These are phyloP conservation scores for Drosophila lini DNA, from an alignment of 1,140 invertebrate species.

Conservation along the genomic window DNA sequence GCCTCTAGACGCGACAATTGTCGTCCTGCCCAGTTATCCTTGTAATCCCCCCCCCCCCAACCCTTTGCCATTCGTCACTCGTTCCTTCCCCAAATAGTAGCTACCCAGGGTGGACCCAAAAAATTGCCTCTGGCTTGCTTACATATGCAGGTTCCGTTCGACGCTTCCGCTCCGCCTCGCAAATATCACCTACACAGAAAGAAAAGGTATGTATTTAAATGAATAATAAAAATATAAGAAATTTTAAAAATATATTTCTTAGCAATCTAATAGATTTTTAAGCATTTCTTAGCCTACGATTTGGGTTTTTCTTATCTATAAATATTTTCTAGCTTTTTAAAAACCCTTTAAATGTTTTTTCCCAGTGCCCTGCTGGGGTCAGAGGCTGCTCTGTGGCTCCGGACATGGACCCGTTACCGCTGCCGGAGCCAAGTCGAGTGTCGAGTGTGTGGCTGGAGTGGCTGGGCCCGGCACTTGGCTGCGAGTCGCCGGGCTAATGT, in stretches of 20 bases:
- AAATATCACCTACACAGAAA: slow-evolving; percentile 55
- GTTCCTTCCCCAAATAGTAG: slow-evolving; percentile 8
- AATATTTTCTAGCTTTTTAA: background rate
- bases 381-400: slow-evolving; percentile 26
- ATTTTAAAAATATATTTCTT: background rate
- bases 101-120: slow-evolving; percentile 38
- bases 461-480: slow-evolving; percentile 65
- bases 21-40: slow-evolving; percentile 39
- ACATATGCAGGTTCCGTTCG: slow-evolving; percentile 74
- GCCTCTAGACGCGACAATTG: slow-evolving; percentile 76
- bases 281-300: too few species aligned
- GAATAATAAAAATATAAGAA: too few species aligned
- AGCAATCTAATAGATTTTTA: background rate
- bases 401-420: slow-evolving; percentile 18
- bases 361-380: slow-evolving; percentile 17
- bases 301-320: background rate
- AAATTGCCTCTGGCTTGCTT: slow-evolving; percentile 53
- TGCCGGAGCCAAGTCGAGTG: slow-evolving; percentile 44
- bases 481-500: slow-evolving; percentile 68
- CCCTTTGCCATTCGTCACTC: background rate
- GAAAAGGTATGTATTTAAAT: background rate
- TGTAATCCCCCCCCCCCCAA: background rate
- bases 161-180: slow-evolving; percentile 58
- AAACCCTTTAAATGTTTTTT: background rate
- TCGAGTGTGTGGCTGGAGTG: slow-evolving; percentile 81